A percentile compares a stretch with the other conserved stretches of the same genome.
Conservation (phyloP, 2,888 invertebrate species). For the Adelphocoris suturalis region DNA sequence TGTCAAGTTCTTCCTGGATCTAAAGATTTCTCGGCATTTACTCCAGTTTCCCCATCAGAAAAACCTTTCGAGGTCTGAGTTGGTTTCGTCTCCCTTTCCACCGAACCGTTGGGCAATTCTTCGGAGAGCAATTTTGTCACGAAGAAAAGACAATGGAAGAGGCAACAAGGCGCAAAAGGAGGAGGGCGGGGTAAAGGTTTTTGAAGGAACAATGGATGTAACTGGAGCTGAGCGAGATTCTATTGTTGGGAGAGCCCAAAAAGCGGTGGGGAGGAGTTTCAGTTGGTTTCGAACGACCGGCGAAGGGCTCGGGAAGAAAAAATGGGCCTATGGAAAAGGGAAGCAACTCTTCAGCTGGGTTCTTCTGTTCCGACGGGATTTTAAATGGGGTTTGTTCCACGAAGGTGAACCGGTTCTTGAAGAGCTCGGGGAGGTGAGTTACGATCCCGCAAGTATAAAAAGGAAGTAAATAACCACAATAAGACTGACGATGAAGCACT, state of each 20-base stretch:
- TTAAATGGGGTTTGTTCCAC: constrained; percentile 5
- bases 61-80: background rate
- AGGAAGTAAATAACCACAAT: background rate
- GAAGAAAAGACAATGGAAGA: constrained; percentile 57
- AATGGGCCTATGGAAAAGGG: constrained; percentile 16
- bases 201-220: constrained; percentile 66
- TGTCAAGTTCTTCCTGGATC: too few relatives aligned
- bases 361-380: constrained; percentile 1
- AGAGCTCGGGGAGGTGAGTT: background rate
- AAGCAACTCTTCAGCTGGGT: background rate
- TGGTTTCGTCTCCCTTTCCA: background rate
- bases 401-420: background rate
- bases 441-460: background rate
- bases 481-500: too few relatives aligned
- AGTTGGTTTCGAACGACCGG: constrained; percentile 17
- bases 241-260: constrained; percentile 50
- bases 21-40: background rate
- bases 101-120: constrained; percentile 57
- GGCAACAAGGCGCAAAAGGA: constrained; percentile 57
- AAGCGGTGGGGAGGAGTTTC: background rate
- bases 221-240: constrained; percentile 69
- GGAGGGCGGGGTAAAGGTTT: constrained; percentile 47
- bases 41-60: background rate
- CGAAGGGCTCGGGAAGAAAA: background rate
- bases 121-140: constrained; percentile 58